Conservation (phyloP, 92 coral and sea anemone genomes). For the Umimayanthus kanabou region DNA sequence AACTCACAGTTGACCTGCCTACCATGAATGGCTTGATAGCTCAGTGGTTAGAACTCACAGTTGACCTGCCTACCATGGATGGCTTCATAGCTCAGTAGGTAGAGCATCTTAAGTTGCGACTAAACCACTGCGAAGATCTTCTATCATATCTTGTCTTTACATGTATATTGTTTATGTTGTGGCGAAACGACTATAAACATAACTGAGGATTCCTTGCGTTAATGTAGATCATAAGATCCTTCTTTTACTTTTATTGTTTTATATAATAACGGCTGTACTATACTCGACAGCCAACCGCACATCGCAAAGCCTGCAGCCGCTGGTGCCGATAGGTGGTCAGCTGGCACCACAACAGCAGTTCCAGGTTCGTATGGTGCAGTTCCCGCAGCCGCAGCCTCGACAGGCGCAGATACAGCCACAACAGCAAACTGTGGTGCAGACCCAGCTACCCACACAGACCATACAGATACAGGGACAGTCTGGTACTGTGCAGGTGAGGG, state of each 20-base stretch:
- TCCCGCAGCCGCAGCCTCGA: slow-evolving; percentile 65
- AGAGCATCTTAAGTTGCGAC: too few species aligned
- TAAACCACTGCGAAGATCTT: too few species aligned
- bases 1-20: too few species aligned
- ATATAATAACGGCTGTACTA: slow-evolving; percentile 42
- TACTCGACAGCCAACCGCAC: slow-evolving; percentile 77
- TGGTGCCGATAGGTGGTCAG: slow-evolving; percentile 75
- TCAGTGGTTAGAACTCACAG: too few species aligned
- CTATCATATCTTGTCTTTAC: too few species aligned
- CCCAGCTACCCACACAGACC: slow-evolving; percentile 65
- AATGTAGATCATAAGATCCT: background rate
- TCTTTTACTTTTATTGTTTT: background rate
- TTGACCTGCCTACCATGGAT: too few species aligned
- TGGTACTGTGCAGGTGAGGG: slow-evolving; percentile 35
- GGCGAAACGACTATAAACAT: too few species aligned
- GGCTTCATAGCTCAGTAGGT: too few species aligned
- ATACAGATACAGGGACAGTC: slow-evolving; percentile 76
- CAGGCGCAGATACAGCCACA: slow-evolving; percentile 70
- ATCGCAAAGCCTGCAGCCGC: slow-evolving; percentile 84
- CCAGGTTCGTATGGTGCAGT: slow-evolving; percentile 87
- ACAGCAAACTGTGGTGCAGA: slow-evolving; percentile 67
- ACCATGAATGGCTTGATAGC: too few species aligned
- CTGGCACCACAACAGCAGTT: slow-evolving; percentile 71
- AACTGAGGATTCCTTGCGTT: too few species aligned
- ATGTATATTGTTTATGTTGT: too few species aligned